These are phyloP conservation scores for Blastobasis lacticolella DNA, from an alignment of 2,888 invertebrate species.

Conservation along the genomic window DNA sequence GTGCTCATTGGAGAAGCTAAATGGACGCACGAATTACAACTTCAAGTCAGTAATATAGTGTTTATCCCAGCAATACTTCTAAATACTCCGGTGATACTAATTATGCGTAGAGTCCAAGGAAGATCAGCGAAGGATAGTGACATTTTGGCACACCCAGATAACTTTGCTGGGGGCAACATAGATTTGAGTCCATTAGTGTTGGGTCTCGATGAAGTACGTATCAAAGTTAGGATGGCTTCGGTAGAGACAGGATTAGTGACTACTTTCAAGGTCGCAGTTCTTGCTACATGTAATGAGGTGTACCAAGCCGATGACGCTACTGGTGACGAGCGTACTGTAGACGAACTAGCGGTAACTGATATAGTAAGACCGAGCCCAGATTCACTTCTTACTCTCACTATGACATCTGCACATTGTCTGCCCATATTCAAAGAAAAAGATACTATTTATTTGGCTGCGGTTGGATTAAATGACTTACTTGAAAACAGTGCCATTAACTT, in stretches of 20 bases:
- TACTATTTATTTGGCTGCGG: conserved; percentile 45
- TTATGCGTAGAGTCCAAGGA: conserved; percentile 44
- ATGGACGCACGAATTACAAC: conserved; percentile 31
- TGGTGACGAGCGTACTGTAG: too few species aligned
- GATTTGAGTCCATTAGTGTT: conserved; percentile 53
- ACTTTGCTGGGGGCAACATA: conserved; percentile 49
- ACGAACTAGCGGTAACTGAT: conserved; percentile 30
- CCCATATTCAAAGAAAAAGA: conserved; percentile 43
- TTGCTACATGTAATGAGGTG: conserved; percentile 12
- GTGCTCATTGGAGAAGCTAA: conserved; percentile 32
- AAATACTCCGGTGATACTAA: conserved; percentile 44
- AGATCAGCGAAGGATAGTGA: conserved; percentile 43
- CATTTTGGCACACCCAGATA: conserved; percentile 43
- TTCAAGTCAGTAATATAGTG: conserved; percentile 25
- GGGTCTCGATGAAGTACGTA: conserved; percentile 41
- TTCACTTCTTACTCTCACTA: conserved; percentile 30
- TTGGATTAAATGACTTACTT: conserved; percentile 39
- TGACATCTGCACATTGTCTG: conserved; percentile 56
- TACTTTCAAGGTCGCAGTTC: conserved; percentile 33
- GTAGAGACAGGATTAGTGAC: conserved; percentile 32
- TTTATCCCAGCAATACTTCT: too few species aligned
- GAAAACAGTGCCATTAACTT: conserved; percentile 35
- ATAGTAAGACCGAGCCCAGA: conserved; percentile 18
- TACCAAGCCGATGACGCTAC: too few species aligned
- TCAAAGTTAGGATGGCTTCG: conserved; percentile 30